These are phyloP conservation scores for Drosophila mulleri DNA, from an alignment of 2,888 invertebrate species.

Conservation along the genomic window DNA sequence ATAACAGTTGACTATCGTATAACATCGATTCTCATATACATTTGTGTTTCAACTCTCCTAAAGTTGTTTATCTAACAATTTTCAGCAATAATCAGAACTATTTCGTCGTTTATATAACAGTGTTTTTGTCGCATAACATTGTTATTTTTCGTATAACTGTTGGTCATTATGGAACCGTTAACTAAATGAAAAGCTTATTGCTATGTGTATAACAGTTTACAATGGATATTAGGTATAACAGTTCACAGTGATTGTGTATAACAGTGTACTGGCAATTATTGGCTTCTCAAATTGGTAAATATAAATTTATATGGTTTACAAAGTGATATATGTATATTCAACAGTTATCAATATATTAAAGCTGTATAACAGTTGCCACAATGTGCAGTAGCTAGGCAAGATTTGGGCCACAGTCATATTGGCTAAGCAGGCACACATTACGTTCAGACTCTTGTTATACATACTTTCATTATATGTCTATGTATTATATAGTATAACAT, in stretches of 20 bases:
- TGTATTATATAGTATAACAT: slow-evolving; percentile 38
- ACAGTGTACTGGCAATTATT: slow-evolving; percentile 4
- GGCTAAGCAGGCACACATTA: slow-evolving; percentile 45
- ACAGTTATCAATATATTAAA: background rate
- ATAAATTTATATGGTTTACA: background rate
- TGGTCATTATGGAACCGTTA: background rate
- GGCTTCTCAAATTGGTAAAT: background rate
- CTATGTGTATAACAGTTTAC: slow-evolving; percentile 3
- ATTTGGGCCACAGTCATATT: slow-evolving; percentile 30
- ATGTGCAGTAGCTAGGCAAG: slow-evolving; percentile 37
- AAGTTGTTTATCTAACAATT: background rate
- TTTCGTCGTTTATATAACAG: slow-evolving; percentile 4
- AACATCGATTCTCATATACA: background rate
- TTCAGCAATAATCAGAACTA: slow-evolving; percentile 2
- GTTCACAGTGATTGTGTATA: background rate
- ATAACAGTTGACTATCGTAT: slow-evolving; percentile 9
- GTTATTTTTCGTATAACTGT: background rate
- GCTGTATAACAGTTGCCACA: slow-evolving; percentile 49
- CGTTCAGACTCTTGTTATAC: slow-evolving; percentile 19
- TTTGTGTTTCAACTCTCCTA: background rate
- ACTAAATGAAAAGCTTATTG: background rate
- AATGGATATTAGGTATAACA: background rate
- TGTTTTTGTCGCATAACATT: background rate
- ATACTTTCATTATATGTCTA: slow-evolving; percentile 29
- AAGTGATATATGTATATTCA: background rate